A percentile compares a stretch with the other conserved stretches of the same genome.
Conservation (phyloP, 2,797 vertebrate species). For the Darevskia mixta region DNA sequence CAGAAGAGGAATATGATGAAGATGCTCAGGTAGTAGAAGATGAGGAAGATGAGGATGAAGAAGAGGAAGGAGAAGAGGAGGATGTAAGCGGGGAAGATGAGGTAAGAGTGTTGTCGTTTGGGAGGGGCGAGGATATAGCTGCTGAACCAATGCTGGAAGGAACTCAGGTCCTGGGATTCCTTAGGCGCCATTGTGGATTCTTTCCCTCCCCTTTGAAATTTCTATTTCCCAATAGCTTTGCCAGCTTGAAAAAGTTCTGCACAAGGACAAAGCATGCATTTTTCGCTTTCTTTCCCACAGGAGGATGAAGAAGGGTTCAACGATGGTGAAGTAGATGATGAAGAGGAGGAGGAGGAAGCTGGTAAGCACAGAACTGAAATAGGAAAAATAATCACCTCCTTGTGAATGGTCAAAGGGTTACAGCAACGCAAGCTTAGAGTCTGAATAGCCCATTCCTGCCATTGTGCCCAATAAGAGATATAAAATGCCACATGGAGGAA, state of each 20-base stretch:
- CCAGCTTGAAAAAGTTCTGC: background rate
- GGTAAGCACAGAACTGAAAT: conserved; percentile 58
- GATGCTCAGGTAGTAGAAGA: conserved; percentile 92
- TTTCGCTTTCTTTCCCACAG: conserved; percentile 57
- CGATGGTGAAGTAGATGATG: conserved; percentile 89
- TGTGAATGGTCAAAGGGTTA: background rate
- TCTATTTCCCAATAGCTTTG: rapidly evolving
- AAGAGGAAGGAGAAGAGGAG: conserved; percentile 94
- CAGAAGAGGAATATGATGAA: conserved; percentile 95
- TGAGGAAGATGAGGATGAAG: conserved; percentile 92
- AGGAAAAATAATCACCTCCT: background rate
- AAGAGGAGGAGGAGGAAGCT: conserved; percentile 85
- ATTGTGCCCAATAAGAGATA: background rate
- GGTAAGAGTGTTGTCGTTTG: conserved; percentile 65
- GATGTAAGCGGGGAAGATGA: conserved; percentile 95
- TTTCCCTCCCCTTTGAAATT: background rate
- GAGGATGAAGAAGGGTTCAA: conserved; percentile 95
- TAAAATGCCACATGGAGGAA: background rate
- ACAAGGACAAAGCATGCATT: background rate
- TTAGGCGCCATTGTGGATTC: too few species aligned
- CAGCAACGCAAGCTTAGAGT: background rate
- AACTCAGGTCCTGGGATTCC: background rate
- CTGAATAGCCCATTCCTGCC: background rate
- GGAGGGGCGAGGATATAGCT: background rate
- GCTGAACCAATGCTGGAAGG: background rate